A percentile compares a stretch with the other conserved stretches of the same genome.
Evolutionary conservation across 1,140 invertebrate genomes (phyloP).

Genomic region (Hydropsyche tenuis): DNA sequence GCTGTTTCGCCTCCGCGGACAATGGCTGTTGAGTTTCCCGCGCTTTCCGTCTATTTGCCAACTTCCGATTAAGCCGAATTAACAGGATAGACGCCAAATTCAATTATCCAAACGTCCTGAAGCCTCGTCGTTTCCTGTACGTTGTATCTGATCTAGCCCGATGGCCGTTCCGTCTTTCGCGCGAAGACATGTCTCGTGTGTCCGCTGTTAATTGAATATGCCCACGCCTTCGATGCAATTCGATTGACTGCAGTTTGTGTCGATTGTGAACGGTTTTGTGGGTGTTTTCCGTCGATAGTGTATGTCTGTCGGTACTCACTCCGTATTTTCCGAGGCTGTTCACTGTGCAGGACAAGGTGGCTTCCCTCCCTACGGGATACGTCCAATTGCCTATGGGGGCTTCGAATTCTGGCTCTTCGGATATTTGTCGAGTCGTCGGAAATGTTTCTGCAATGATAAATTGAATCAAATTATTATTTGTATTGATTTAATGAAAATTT

Average conservation of each 20-base stretch:
- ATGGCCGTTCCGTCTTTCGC: not conserved
- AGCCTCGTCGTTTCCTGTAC: too few relatives aligned
- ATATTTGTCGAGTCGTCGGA: constrained; percentile 40
- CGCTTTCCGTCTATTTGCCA: too few relatives aligned
- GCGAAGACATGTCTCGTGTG: not conserved
- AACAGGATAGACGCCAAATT: constrained; percentile 43
- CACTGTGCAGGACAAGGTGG: constrained; percentile 81
- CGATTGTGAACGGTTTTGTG: not conserved
- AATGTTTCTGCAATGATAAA: constrained; percentile 45
- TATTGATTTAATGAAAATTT: too few relatives aligned
- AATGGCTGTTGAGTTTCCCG: not conserved
- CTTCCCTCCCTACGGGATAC: constrained; percentile 81
- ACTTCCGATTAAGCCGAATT: constrained; percentile 45
- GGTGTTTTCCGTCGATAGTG: too few relatives aligned
- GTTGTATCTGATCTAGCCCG: not conserved
- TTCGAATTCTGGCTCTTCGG: constrained; percentile 74
- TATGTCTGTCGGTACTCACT: constrained; percentile 62
- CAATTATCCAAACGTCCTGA: constrained; percentile 33
- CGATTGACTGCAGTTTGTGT: not conserved
- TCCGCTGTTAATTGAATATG: not conserved
- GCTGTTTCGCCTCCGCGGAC: too few relatives aligned
- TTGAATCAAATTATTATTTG: too few relatives aligned
- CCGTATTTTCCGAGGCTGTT: constrained; percentile 82
- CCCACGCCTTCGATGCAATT: not conserved
- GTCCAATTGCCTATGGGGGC: constrained; percentile 83